A percentile compares a stretch with the other conserved stretches of the same genome.
Evolutionary conservation across 1,140 invertebrate species (phyloP).

Genomic region (Camponotus floridanus): DNA sequence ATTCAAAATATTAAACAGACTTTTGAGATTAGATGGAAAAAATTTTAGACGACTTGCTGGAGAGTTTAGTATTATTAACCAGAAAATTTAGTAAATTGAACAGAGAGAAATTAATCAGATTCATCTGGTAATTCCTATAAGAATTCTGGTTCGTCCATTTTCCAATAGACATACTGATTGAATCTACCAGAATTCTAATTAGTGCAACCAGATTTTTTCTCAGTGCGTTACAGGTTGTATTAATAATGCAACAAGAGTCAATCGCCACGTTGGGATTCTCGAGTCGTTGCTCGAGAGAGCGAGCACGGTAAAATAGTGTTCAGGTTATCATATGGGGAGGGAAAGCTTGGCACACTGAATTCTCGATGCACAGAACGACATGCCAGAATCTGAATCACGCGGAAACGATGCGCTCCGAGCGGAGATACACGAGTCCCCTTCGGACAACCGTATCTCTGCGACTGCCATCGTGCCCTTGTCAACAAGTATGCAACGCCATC

Average conservation of each 20-base stretch:
- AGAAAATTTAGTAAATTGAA: no score
- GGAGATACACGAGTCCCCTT: slow-evolving; percentile 9
- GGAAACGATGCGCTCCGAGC: slow-evolving; percentile 33
- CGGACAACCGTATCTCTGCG: slow-evolving; percentile 22
- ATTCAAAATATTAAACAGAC: no score
- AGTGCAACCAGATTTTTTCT: no score
- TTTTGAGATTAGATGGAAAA: no score
- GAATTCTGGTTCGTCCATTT: no score
- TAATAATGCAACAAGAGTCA: neutral
- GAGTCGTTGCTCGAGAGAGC: neutral
- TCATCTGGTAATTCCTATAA: no score
- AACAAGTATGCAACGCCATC: slow-evolving; percentile 44
- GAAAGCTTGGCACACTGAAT: neutral
- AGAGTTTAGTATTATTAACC: no score
- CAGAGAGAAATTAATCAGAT: no score
- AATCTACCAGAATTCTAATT: no score
- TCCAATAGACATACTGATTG: no score
- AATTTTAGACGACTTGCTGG: no score
- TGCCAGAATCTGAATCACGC: slow-evolving; percentile 59
- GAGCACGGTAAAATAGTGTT: neutral
- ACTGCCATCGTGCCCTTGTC: slow-evolving; percentile 31
- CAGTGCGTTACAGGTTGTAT: neutral
- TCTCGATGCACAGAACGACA: no score
- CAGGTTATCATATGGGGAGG: slow-evolving; percentile 17
- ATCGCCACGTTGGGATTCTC: neutral